Evolutionary conservation across 2,888 invertebrate species (phyloP).

Genomic region (Lepeophtheirus nordmannii): DNA sequence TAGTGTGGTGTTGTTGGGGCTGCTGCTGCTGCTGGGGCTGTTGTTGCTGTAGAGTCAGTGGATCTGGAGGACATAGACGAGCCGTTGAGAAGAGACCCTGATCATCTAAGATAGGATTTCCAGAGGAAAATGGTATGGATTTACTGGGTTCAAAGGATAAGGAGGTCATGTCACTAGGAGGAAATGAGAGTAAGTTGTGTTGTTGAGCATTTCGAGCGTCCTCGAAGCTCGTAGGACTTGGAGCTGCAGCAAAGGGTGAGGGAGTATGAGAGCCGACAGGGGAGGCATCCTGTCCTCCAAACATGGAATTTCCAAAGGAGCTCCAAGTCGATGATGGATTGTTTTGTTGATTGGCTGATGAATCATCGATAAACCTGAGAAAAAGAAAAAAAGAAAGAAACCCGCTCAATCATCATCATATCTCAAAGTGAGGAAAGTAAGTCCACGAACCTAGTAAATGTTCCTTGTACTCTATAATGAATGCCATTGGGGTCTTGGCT

Average conservation of each 20-base stretch:
- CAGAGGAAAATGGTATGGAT: slow-evolving; percentile 3
- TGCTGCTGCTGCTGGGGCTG: background rate
- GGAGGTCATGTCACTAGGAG: slow-evolving; percentile 1
- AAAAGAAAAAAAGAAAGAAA: background rate
- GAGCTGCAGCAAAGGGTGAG: background rate
- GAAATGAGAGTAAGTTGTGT: background rate
- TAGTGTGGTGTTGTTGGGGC: background rate
- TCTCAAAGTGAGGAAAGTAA: background rate
- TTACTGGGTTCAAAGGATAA: background rate
- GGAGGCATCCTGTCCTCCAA: background rate
- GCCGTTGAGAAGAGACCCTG: slow-evolving; percentile 5
- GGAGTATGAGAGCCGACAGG: background rate
- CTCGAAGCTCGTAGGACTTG: slow-evolving; percentile 1
- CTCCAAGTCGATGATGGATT: background rate
- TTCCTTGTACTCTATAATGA: slow-evolving; percentile 2
- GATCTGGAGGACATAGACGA: background rate
- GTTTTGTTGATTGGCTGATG: background rate
- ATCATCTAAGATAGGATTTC: background rate
- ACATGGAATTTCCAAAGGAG: slow-evolving; percentile 3
- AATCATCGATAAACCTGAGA: slow-evolving; percentile 2
- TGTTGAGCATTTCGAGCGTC: background rate
- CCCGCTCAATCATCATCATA: background rate
- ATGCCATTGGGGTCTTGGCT: slow-evolving; percentile 4
- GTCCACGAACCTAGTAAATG: background rate
- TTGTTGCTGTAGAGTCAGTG: background rate